Evolutionary conservation across 2,113 vertebrate genomes (phyloP).

Genomic region (Parus major): DNA sequence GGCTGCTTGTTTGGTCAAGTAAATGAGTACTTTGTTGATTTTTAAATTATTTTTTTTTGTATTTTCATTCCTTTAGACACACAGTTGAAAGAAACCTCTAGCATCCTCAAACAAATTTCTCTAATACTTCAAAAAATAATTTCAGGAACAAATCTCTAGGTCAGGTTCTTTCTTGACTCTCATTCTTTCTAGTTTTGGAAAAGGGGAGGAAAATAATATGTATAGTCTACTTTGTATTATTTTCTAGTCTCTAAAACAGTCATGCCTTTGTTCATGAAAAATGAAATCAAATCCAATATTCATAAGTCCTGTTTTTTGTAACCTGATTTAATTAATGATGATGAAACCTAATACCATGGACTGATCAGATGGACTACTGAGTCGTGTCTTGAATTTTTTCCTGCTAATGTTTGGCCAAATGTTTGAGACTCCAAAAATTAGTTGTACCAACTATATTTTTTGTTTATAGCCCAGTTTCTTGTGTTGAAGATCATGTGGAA

Average conservation of each 20-base stretch:
- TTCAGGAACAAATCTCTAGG: neutral
- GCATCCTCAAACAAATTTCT: neutral
- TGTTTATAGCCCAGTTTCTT: neutral
- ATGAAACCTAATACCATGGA: neutral
- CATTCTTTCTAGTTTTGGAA: neutral
- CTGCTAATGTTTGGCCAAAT: neutral
- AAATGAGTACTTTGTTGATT: neutral
- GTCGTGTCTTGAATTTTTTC: conserved; percentile 10
- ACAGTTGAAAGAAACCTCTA: neutral
- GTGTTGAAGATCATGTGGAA: neutral
- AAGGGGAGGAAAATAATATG: neutral
- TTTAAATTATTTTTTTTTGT: neutral
- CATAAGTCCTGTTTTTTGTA: neutral
- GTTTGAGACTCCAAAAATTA: neutral
- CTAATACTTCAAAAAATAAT: neutral
- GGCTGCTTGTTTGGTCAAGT: neutral
- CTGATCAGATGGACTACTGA: neutral
- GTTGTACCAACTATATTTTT: neutral
- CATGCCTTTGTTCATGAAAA: neutral
- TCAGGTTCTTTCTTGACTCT: neutral
- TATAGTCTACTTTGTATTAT: neutral
- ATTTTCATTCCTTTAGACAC: neutral
- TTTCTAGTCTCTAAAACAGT: neutral
- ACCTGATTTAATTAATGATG: neutral
- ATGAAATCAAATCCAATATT: neutral